Percentiles rank a stretch among this genome's conserved stretches.
phyloP scores from a whole-genome alignment of 2,888 invertebrate species.

The Anticlea derivata region DNA sequence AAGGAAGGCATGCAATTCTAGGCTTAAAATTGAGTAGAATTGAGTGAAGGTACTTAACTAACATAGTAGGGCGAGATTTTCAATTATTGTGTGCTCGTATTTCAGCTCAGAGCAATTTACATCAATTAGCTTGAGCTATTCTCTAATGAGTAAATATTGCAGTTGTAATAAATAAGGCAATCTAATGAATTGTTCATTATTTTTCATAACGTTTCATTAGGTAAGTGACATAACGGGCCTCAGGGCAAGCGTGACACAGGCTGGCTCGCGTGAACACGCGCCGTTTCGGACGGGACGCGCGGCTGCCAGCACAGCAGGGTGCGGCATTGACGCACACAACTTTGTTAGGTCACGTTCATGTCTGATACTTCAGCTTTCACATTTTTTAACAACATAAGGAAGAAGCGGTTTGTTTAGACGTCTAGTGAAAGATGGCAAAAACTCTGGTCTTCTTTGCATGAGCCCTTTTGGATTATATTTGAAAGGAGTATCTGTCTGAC shows the following conservation, averaged over 20 bases:
- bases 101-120: slow-evolving; percentile 3
- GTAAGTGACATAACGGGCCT: slow-evolving; percentile 3
- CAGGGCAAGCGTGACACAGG: slow-evolving; percentile 4
- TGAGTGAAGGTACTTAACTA: too few relatives aligned
- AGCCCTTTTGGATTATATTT: too few relatives aligned
- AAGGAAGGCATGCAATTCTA: too few relatives aligned
- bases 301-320: slow-evolving; percentile 6
- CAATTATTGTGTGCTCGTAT: not conserved
- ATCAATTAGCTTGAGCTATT: slow-evolving; percentile 1
- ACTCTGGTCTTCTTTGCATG: too few relatives aligned
- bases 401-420: too few relatives aligned
- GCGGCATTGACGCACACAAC: slow-evolving; percentile 16
- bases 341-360: slow-evolving; percentile 11
- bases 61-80: too few relatives aligned
- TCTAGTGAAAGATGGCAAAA: too few relatives aligned
- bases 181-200: slow-evolving; percentile 7
- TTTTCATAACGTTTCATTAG: slow-evolving; percentile 17
- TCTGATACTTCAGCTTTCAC: not conserved
- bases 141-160: slow-evolving; percentile 5
- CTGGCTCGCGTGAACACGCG: slow-evolving; percentile 16
- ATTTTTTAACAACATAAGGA: too few relatives aligned
- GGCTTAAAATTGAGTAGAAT: too few relatives aligned
- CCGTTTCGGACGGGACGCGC: slow-evolving; percentile 1
- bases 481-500: too few relatives aligned
- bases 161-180: slow-evolving; percentile 13